These are phyloP conservation scores for Mythimna impura DNA, from an alignment of 2,888 invertebrate genomes.

Conservation along the genomic window DNA sequence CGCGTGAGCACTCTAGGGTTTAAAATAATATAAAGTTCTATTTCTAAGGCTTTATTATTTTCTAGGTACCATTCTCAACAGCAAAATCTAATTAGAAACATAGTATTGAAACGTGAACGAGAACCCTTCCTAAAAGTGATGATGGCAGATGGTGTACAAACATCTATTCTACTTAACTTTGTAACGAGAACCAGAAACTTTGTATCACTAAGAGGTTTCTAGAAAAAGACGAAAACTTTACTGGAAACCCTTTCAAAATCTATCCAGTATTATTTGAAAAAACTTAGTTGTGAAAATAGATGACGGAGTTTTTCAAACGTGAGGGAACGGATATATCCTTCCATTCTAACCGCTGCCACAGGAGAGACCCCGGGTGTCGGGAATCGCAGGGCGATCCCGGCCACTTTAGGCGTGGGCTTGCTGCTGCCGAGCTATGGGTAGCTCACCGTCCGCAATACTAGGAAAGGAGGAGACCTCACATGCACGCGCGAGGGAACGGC, in stretches of 20 bases:
- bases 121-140: conserved; percentile 4
- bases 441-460: no score
- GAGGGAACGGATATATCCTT: no score
- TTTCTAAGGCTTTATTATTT: not conserved
- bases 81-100: not conserved
- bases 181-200: conserved; percentile 5
- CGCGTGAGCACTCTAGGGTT: no score
- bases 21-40: not conserved
- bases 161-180: conserved; percentile 19
- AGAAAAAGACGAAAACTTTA: conserved; percentile 3
- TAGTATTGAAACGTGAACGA: not conserved
- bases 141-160: not conserved
- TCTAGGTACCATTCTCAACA: no score
- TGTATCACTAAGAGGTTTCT: conserved; percentile 7
- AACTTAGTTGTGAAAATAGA: not conserved
- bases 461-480: no score
- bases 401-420: no score
- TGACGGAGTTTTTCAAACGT: no score
- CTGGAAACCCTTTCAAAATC: conserved; percentile 14
- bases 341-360: no score
- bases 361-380: no score
- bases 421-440: no score
- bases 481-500: no score
- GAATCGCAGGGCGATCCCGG: no score
- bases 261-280: not conserved